Evolutionary conservation across 1,140 invertebrate genomes (phyloP).

Genomic region (Spodoptera litura): DNA sequence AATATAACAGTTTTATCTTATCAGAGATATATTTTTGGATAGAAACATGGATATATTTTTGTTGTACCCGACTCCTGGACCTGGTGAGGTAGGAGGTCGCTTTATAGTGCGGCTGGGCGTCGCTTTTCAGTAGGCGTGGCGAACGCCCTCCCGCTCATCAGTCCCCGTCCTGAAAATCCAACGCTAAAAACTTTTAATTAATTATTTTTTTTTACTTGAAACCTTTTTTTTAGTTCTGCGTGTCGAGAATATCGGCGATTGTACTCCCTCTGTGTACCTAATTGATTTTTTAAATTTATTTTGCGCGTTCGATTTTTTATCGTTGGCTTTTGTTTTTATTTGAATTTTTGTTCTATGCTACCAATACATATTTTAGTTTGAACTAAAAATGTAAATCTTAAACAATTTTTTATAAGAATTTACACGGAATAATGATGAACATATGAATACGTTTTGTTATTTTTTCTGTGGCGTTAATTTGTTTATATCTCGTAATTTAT

Average conservation of each 20-base stretch:
- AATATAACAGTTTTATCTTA: background rate
- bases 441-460: background rate
- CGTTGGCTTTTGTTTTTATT: background rate
- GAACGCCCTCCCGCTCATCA: conserved; percentile 68
- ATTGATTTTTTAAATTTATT: conserved; percentile 32
- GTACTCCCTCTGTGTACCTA: conserved; percentile 5
- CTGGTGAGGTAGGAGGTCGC: conserved; percentile 69
- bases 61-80: conserved; percentile 20
- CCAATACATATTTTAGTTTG: background rate
- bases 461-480: too few species aligned
- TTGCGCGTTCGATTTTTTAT: conserved; percentile 5
- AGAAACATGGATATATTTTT: background rate
- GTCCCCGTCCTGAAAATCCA: conserved; percentile 40
- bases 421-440: background rate
- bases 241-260: conserved; percentile 31
- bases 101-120: conserved; percentile 76
- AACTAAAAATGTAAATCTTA: background rate
- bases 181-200: conserved; percentile 48
- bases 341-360: background rate
- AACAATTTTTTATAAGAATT: background rate
- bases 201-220: conserved; percentile 48
- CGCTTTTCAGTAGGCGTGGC: conserved; percentile 73
- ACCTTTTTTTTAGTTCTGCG: conserved; percentile 35
- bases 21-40: background rate
- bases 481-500: too few species aligned